These are phyloP conservation scores for Agrochola lota DNA, from an alignment of 2,888 invertebrate genomes.

Conservation along the genomic window DNA sequence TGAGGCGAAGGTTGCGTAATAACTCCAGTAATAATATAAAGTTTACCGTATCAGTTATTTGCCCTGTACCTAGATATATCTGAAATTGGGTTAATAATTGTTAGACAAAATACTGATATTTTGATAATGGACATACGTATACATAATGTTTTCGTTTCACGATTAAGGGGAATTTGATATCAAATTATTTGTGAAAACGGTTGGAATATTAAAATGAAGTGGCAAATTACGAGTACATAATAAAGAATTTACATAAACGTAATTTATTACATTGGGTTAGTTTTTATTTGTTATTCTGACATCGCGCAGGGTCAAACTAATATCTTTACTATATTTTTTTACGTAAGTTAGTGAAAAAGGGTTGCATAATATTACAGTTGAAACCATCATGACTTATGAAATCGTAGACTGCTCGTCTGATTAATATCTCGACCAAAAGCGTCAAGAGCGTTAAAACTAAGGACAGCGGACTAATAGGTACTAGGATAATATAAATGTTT, in stretches of 20 bases:
- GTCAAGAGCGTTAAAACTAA: too few relatives aligned
- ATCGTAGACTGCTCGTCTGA: too few relatives aligned
- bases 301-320: not conserved
- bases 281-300: not conserved
- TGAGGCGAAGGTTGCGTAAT: not conserved
- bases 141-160: not conserved
- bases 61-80: not conserved
- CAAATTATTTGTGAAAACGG: not conserved
- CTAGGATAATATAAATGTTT: too few relatives aligned
- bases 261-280: too few relatives aligned
- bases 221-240: too few relatives aligned
- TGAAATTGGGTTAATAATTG: not conserved
- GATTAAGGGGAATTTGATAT: not conserved
- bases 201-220: not conserved
- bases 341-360: too few relatives aligned
- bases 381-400: too few relatives aligned
- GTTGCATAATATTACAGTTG: too few relatives aligned
- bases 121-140: too few relatives aligned
- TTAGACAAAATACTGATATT: not conserved
- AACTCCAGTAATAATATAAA: not conserved
- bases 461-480: too few relatives aligned
- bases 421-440: too few relatives aligned
- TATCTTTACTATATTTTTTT: too few relatives aligned
- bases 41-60: conserved; percentile 2
- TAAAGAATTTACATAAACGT: not conserved